phyloP scores from a whole-genome alignment of 2,113 vertebrate genomes.

The Picathartes gymnocephalus region DNA sequence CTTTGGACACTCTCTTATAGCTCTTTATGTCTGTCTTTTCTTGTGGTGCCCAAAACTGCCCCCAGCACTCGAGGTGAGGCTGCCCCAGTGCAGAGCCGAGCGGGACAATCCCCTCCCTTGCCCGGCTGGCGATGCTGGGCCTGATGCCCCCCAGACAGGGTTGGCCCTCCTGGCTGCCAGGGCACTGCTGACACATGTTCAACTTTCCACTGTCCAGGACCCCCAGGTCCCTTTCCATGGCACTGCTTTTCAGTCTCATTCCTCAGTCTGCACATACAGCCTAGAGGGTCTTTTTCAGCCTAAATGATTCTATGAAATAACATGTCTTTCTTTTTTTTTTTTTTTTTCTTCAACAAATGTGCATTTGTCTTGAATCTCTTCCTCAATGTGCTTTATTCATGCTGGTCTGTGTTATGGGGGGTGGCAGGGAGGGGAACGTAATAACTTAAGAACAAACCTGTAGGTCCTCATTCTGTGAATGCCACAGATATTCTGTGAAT shows the following conservation, averaged over 20 bases:
- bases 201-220: fast-evolving
- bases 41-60: not conserved
- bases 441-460: not conserved
- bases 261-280: not conserved
- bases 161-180: not conserved
- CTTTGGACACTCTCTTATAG: not conserved
- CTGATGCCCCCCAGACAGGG: fast-evolving
- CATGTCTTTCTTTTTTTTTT: no score
- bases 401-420: not conserved
- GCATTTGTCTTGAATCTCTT: not conserved
- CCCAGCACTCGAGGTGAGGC: not conserved
- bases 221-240: fast-evolving
- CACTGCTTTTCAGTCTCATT: not conserved
- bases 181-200: not conserved
- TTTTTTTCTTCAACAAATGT: fast-evolving
- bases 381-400: not conserved
- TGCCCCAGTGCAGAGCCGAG: not conserved
- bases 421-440: no score
- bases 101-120: not conserved
- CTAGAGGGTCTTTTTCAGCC: not conserved
- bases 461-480: not conserved
- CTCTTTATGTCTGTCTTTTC: not conserved
- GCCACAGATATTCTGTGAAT: not conserved
- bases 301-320: not conserved
- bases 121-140: fast-evolving